These are phyloP conservation scores for Penaeus chinensis DNA, from an alignment of 1,140 invertebrate genomes.

Conservation along the genomic window DNA sequence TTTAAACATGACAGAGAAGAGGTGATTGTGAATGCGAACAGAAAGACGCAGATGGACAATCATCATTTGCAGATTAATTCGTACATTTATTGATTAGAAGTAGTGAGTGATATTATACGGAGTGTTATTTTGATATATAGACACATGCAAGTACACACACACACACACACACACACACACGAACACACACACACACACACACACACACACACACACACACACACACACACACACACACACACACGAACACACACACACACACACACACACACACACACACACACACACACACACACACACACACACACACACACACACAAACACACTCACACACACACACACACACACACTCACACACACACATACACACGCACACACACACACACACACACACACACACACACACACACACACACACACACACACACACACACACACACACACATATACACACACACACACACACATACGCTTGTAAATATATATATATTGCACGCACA, in stretches of 20 bases:
- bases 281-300: constrained; percentile 20
- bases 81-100: too few species aligned
- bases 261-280: not conserved
- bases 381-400: constrained; percentile 23
- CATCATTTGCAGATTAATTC: too few species aligned
- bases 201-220: constrained; percentile 4
- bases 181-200: constrained; percentile 8
- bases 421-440: not conserved
- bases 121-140: not conserved
- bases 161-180: constrained; percentile 16
- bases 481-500: not conserved
- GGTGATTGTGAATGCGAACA: too few species aligned
- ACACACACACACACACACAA: constrained; percentile 26
- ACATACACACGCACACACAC: not conserved
- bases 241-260: constrained; percentile 3
- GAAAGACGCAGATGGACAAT: too few species aligned
- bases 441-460: not conserved
- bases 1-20: too few species aligned
- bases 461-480: not conserved
- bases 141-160: not conserved
- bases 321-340: constrained; percentile 23
- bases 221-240: not conserved
- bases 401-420: constrained; percentile 15
- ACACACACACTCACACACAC: constrained; percentile 23
- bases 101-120: too few species aligned